These are phyloP conservation scores for Axis porcinus DNA, from an alignment of 2,113 vertebrate species.

Conservation along the genomic window DNA sequence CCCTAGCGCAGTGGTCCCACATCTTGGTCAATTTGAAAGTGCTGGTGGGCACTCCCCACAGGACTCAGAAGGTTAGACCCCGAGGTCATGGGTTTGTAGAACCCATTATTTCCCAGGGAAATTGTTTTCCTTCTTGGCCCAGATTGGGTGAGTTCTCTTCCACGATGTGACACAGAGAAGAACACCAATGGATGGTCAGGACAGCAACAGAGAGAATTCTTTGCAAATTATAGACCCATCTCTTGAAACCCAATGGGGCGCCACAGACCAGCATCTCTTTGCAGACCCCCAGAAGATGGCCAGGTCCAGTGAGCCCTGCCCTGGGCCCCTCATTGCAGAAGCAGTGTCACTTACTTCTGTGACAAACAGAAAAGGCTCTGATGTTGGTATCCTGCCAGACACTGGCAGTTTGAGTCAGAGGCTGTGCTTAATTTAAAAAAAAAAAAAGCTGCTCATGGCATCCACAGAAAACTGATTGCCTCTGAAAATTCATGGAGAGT, in stretches of 20 bases:
- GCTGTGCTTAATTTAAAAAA: neutral
- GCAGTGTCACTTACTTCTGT: fast-evolving
- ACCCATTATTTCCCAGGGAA: neutral
- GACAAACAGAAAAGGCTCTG: neutral
- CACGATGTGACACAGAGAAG: neutral
- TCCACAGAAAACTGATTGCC: neutral
- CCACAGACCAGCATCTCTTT: neutral
- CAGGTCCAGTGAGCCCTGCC: neutral
- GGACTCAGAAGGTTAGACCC: neutral
- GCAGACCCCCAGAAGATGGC: neutral
- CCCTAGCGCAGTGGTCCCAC: neutral
- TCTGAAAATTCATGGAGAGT: neutral
- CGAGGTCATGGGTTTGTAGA: neutral
- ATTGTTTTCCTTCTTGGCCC: neutral
- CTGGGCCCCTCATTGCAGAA: neutral
- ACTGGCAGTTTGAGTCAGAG: neutral
- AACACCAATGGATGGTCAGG: neutral
- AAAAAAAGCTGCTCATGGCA: neutral
- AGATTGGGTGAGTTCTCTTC: neutral
- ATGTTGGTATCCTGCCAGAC: neutral
- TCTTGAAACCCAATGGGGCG: neutral
- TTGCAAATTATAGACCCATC: neutral
- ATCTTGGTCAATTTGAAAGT: too few species aligned
- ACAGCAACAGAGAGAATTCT: neutral
- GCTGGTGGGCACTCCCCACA: too few species aligned